Evolutionary conservation across 2,797 vertebrate species (phyloP).

Genomic region (Aplochiton taeniatus): DNA sequence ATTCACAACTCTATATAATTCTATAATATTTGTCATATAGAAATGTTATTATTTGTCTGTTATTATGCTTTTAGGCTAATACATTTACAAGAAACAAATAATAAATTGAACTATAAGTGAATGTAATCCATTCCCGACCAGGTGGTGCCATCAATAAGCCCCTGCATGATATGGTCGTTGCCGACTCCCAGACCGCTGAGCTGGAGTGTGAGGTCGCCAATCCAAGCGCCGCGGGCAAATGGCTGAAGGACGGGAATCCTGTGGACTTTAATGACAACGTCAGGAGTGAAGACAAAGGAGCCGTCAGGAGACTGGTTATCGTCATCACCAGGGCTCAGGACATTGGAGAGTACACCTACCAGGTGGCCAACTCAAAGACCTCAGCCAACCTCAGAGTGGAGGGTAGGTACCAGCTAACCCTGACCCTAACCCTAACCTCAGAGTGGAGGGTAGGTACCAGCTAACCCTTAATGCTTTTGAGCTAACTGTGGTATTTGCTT

Average conservation of each 20-base stretch:
- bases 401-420: constrained; percentile 78
- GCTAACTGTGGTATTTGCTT: neutral
- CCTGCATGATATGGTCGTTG: constrained; percentile 88
- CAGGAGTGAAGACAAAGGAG: constrained; percentile 79
- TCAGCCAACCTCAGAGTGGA: constrained; percentile 92
- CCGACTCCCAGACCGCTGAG: constrained; percentile 89
- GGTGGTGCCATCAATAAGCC: constrained; percentile 96
- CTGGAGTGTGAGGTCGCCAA: constrained; percentile 96
- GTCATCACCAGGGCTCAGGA: constrained; percentile 86
- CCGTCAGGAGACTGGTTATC: constrained; percentile 85
- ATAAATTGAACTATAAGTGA: neutral
- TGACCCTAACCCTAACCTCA: no score
- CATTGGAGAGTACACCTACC: constrained; percentile 91
- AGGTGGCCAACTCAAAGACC: constrained; percentile 95
- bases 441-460: no score
- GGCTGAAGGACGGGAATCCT: constrained; percentile 86
- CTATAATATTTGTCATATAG: no score
- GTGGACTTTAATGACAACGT: constrained; percentile 81
- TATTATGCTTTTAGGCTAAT: no score
- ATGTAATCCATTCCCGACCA: constrained; percentile 49
- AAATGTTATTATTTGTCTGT: no score
- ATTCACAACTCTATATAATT: no score
- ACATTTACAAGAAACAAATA: neutral
- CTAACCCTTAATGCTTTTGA: neutral
- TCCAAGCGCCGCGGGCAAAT: constrained; percentile 85